Conservation (phyloP, 2,888 invertebrate genomes). For the Callosobruchus maculatus region DNA sequence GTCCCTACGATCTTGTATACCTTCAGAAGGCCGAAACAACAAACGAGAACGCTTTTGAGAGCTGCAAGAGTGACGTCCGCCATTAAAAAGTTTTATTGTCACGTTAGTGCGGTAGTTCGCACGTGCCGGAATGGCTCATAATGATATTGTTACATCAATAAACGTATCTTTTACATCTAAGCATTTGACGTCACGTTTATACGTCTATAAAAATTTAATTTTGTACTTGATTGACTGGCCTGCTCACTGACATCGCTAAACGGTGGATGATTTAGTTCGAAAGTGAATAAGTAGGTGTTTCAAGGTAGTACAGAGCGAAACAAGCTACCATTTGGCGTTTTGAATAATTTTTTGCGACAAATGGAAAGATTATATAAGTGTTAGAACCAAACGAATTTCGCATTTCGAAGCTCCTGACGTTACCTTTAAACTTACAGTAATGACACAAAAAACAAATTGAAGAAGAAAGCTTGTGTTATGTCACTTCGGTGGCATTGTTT, state of each 20-base stretch:
- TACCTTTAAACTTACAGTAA: too few relatives aligned
- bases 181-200: slow-evolving; percentile 48
- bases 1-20: background rate
- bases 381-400: too few relatives aligned
- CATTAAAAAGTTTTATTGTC: slow-evolving; percentile 51
- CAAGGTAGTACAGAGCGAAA: too few relatives aligned
- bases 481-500: too few relatives aligned
- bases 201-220: slow-evolving; percentile 50
- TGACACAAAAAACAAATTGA: too few relatives aligned
- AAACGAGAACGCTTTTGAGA: slow-evolving; percentile 1
- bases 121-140: slow-evolving; percentile 47
- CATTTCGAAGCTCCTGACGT: too few relatives aligned
- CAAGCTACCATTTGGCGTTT: too few relatives aligned
- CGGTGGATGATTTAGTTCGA: slow-evolving; percentile 24
- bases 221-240: slow-evolving; percentile 49
- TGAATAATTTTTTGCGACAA: too few relatives aligned
- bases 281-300: background rate
- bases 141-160: slow-evolving; percentile 51
- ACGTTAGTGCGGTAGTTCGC: slow-evolving; percentile 48
- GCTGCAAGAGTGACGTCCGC: slow-evolving; percentile 39
- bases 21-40: slow-evolving; percentile 6
- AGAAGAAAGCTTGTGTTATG: too few relatives aligned
- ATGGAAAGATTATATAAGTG: too few relatives aligned
- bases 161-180: slow-evolving; percentile 47
- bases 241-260: slow-evolving; percentile 41